phyloP scores from a whole-genome alignment of 1,140 invertebrate species.

The Orussus abietinus region DNA sequence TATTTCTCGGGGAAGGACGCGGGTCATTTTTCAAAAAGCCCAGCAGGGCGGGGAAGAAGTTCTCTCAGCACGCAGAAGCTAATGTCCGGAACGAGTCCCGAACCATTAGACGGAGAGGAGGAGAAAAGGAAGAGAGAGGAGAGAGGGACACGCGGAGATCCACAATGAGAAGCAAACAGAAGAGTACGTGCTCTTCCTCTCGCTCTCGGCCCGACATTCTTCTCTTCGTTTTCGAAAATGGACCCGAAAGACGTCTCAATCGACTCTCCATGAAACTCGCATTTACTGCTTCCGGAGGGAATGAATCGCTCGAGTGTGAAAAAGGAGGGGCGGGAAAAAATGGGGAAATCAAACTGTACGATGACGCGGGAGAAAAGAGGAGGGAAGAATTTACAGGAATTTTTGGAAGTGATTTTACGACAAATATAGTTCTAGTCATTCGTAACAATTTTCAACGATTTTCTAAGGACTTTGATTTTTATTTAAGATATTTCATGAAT shows the following conservation, averaged over 20 bases:
- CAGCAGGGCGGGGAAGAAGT: conserved; percentile 15
- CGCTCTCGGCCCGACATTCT: neutral
- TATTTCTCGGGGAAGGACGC: conserved; percentile 34
- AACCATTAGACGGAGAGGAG: conserved; percentile 40
- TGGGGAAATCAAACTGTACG: neutral
- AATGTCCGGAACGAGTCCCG: conserved; percentile 49
- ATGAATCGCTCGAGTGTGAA: neutral
- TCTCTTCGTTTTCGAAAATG: conserved; percentile 3
- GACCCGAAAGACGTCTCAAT: conserved; percentile 8
- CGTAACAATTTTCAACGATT: no score
- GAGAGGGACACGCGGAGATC: conserved; percentile 5
- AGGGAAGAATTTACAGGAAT: no score
- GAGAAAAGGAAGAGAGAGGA: no score
- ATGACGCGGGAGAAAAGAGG: no score
- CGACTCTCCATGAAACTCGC: conserved; percentile 7
- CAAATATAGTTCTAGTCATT: no score
- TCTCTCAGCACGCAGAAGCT: conserved; percentile 38
- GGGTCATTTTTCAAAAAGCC: conserved; percentile 45
- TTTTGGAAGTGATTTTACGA: no score
- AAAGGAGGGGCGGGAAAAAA: neutral
- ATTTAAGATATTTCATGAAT: no score
- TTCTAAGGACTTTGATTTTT: no score
- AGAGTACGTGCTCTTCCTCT: neutral
- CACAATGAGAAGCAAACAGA: conserved; percentile 17
- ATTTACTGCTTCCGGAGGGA: neutral